Base-by-base conservation (phyloP, 2,797 vertebrate species). In the Lepilemur septentrionalis region DNA sequence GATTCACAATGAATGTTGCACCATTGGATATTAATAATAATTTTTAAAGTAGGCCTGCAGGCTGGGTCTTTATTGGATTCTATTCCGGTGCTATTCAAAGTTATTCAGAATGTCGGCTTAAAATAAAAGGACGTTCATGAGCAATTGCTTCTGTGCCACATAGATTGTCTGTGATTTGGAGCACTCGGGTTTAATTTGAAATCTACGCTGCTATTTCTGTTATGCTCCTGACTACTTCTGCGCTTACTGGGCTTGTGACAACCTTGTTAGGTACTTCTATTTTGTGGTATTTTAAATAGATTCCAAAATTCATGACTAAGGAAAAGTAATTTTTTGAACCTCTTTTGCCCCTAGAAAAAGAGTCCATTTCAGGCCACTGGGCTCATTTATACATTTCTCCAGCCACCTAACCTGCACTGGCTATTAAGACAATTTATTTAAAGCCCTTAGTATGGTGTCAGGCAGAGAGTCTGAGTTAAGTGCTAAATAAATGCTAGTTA, bases 21-120 rank as follows among this genome's bases (percentile, higher is more conserved):
- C 97, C 87, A 73, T 41, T 82, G 43, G 76, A 95, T 97, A 95
- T 97, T 97, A 97, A 97, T 96, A 95, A 94, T 94, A 92, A 76
- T 93, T 93, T 97, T 92, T 82, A 87, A 92, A 97, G 85, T 76
- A 95, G 59, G 52, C 89, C 96, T 93, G 65, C 63, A 95, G 96
- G 89, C 89, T 93, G 48, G 11, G 25, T 94, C 90, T 97, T 97
- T 97, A 97, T 95, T 97, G 89, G 93, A 90, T 2, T 22, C 65
- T 75, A 14, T 93, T 94, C 52, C 61, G 80, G n/a, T 43, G 55
- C 61, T 95, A 23, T 89, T 93, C 93, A 92, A 61, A 89, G 91
- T 95, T 96, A 95, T 85, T 97, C 82, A 97, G 72, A 61, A 93
- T 90, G 57, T 91, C 70, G 3, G 55, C 43, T 90, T 96, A 92